Conservation (phyloP, 1,140 invertebrate genomes). For the Venustaconcha ellipsiformis region DNA sequence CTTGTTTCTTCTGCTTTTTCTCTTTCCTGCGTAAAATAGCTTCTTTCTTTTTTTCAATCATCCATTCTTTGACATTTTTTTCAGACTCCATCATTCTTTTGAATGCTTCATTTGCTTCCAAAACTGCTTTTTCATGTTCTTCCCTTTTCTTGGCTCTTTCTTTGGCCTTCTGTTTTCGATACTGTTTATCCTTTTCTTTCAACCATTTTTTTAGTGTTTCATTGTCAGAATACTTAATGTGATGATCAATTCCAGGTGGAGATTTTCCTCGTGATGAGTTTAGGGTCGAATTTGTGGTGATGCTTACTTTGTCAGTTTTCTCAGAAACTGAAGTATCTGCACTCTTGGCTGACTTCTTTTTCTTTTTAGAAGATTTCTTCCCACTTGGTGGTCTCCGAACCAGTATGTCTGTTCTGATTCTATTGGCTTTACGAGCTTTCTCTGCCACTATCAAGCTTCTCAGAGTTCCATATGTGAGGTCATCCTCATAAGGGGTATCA, state of each 20-base stretch:
- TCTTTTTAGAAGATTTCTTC: constrained; percentile 29
- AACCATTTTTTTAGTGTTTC: constrained; percentile 40
- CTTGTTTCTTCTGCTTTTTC: constrained; percentile 20
- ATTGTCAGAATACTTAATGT: constrained; percentile 41
- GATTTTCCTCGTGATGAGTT: constrained; percentile 16
- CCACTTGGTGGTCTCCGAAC: constrained; percentile 17
- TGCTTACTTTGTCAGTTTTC: constrained; percentile 18
- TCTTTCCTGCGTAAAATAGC: constrained; percentile 17
- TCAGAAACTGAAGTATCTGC: constrained; percentile 18
- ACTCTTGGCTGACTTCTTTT: constrained; percentile 25
- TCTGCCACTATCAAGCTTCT: constrained; percentile 32
- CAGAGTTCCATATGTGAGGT: constrained; percentile 33
- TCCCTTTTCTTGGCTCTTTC: constrained; percentile 40
- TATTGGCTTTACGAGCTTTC: constrained; percentile 20
- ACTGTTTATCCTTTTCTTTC: constrained; percentile 44
- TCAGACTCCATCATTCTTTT: constrained; percentile 39
- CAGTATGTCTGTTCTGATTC: constrained; percentile 27
- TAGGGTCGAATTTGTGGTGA: constrained; percentile 13
- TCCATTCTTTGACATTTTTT: constrained; percentile 44
- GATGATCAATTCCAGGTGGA: constrained; percentile 26
- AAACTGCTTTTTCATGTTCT: constrained; percentile 40
- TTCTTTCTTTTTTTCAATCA: constrained; percentile 37
- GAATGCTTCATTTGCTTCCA: constrained; percentile 46
- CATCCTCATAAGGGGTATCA: constrained; percentile 18
- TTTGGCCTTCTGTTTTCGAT: constrained; percentile 35